phyloP scores from a whole-genome alignment of 2,888 invertebrate genomes.

The Lacanobia oleracea region DNA sequence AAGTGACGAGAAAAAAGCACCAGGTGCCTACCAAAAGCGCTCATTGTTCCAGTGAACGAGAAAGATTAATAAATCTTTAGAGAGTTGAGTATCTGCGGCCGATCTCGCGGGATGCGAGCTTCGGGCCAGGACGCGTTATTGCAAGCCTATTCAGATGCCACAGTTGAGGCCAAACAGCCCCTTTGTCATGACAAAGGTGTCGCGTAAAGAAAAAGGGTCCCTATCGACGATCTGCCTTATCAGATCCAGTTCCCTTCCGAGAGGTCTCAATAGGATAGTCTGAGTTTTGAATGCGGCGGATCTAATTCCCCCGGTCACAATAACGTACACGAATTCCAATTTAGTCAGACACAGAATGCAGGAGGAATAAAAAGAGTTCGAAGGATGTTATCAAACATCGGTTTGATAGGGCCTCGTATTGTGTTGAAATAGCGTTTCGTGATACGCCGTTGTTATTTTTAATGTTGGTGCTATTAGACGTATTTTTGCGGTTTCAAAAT shows the following conservation, averaged over 20 bases:
- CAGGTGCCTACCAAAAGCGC: conserved; percentile 88
- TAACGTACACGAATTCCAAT: conserved; percentile 86
- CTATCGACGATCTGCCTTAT: conserved; percentile 90
- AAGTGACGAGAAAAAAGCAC: conserved; percentile 86
- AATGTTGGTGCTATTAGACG: conserved; percentile 59
- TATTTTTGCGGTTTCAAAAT: conserved; percentile 53
- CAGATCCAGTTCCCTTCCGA: conserved; percentile 90
- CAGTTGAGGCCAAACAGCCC: conserved; percentile 88
- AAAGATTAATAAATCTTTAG: conserved; percentile 90
- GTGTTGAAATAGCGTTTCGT: conserved; percentile 71
- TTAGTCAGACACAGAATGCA: conserved; percentile 80
- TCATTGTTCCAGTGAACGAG: conserved; percentile 88
- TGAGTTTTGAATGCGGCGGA: conserved; percentile 87
- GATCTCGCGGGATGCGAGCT: conserved; percentile 89
- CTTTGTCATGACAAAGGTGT: conserved; percentile 91
- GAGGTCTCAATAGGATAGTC: conserved; percentile 89
- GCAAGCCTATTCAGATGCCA: conserved; percentile 90
- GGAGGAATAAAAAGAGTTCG: conserved; percentile 77
- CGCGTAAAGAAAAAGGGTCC: conserved; percentile 89
- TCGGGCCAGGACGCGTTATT: conserved; percentile 88
- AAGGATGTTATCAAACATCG: conserved; percentile 78
- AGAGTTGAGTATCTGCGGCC: conserved; percentile 87
- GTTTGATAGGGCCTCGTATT: conserved; percentile 74
- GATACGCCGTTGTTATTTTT: conserved; percentile 68
- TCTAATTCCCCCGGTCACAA: conserved; percentile 88